Evolutionary conservation across 2,113 vertebrate species (phyloP).

Genomic region (Prionailurus viverrinus): DNA sequence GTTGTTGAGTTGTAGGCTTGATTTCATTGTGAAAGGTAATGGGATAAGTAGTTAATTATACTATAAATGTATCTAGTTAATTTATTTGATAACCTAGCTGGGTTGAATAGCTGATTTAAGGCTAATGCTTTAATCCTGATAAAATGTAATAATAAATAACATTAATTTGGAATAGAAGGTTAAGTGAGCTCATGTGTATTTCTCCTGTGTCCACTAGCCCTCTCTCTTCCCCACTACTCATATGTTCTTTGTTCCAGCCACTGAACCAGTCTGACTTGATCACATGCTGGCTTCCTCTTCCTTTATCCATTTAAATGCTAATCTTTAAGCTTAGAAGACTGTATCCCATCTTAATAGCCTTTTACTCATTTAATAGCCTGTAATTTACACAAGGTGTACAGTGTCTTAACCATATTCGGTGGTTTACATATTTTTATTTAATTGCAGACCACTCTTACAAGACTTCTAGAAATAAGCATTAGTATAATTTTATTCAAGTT

Average conservation of each 20-base stretch:
- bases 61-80: conserved; percentile 44
- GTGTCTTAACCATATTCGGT: not conserved
- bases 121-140: conserved; percentile 4
- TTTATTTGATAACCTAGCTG: conserved; percentile 40
- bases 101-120: conserved; percentile 7
- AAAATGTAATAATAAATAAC: conserved; percentile 37
- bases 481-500: not conserved
- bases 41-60: conserved; percentile 57
- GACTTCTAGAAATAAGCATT: not conserved
- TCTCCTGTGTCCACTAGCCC: not conserved
- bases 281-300: not conserved
- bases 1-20: conserved; percentile 32
- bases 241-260: not conserved
- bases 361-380: not conserved
- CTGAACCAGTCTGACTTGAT: not conserved
- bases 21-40: conserved; percentile 63
- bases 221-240: not conserved
- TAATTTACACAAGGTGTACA: not conserved
- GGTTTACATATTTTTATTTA: not conserved
- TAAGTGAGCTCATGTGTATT: not conserved
- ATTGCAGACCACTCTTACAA: not conserved
- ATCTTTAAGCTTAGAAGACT: not conserved
- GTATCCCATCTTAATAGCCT: not conserved
- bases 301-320: not conserved
- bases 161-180: not conserved